Base-by-base conservation (phyloP, 2,888 invertebrate species). In the Spatulosminthurus flaviceps region DNA sequence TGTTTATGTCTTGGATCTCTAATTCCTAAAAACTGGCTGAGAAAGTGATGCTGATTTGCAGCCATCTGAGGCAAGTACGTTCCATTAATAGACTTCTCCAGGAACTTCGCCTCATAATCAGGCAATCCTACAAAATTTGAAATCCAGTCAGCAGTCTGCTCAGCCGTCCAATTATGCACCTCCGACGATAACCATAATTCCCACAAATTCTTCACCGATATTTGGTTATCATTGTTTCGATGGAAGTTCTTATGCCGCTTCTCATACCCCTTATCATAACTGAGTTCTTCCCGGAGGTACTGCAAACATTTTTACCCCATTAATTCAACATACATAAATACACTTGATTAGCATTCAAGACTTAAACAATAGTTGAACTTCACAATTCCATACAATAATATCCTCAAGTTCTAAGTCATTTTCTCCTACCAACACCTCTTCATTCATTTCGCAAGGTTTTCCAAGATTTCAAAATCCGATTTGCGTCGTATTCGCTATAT, bases 1-100 rank as follows among this genome's bases (percentile, higher is more conserved):
- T 98, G 97, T 87, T 96, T 96, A 89, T 98, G 97, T 86, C 98
- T 97, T 26, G 96, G 95, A 89, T 98, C 98, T 89, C 96, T 97
- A 86, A 99, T 96, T 75, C 97, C 97, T 85, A 98, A 90, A 77
- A 94, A 92, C 87, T 92, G 93, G 87, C 92, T 92, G 82, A 97
- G 89, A 89, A 93, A 97, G 87, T 95, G 94, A 91, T 94, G 93
- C 88, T 96, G 96, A 90, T 94, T 95, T 64, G 95, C 95, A 78
- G 98, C 98, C 89, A 99, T 89, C 88, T 98, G 97, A 82, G 98
- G 98, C 86, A 99, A 90, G 72, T 93, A 92, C 81, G 95, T 93
- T 84, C 98, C 98, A 83, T 95, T 94, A 82, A 98, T 94, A 87
- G 92, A 92, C 87, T 96, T 93, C 86, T 93, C 91, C 85, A 93